phyloP scores from a whole-genome alignment of 2,888 invertebrate species.

The Mythimna pallens region DNA sequence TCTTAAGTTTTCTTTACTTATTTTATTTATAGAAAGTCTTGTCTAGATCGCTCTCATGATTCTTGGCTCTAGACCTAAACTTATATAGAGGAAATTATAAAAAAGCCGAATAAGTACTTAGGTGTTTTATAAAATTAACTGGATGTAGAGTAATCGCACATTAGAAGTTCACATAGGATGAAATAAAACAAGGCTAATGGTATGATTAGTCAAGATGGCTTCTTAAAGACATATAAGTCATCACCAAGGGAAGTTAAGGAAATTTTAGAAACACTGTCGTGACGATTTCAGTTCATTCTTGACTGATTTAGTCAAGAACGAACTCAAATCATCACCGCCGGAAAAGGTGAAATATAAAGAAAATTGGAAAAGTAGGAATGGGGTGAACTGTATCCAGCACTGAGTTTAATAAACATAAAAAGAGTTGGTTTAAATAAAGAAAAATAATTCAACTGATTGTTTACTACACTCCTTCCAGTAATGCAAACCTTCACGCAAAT shows the following conservation, averaged over 20 bases:
- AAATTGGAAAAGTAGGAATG: neutral
- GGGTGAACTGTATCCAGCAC: neutral
- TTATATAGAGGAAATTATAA: neutral
- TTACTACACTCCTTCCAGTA: slow-evolving; percentile 76
- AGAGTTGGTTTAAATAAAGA: neutral
- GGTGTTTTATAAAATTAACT: neutral
- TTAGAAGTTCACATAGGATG: no score
- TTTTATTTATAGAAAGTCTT: slow-evolving; percentile 5
- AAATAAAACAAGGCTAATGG: no score
- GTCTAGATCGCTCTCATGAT: neutral
- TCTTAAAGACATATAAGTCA: no score
- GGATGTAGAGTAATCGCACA: no score
- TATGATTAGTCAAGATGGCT: no score
- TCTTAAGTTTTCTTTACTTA: slow-evolving; percentile 1
- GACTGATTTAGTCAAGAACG: neutral
- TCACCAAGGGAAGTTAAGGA: no score
- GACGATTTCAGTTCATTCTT: neutral
- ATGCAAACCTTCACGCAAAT: slow-evolving; percentile 92
- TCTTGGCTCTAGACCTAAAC: neutral
- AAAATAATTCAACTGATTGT: neutral
- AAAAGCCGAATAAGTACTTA: neutral
- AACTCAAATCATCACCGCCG: no score
- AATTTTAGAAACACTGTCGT: neutral
- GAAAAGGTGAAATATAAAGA: neutral
- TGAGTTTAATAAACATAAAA: neutral